These are phyloP conservation scores for Epinephelus malabaricus DNA, from an alignment of 2,797 vertebrate species.

Conservation along the genomic window DNA sequence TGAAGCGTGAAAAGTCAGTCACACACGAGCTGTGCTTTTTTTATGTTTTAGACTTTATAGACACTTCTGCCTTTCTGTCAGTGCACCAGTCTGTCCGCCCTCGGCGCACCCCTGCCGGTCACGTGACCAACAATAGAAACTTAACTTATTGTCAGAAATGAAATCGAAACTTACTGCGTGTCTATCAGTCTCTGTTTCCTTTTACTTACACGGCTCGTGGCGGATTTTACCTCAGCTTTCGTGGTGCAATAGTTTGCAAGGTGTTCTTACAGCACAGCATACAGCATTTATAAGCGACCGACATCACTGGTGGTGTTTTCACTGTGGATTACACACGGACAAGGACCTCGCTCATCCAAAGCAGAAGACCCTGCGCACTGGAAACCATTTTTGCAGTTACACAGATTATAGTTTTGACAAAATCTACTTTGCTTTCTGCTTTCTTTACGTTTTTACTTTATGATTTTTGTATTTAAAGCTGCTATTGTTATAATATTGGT, in stretches of 20 bases:
- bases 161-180: constrained; percentile 78
- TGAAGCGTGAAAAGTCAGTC: neutral
- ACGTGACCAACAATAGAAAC: constrained; percentile 68
- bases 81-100: rapidly evolving
- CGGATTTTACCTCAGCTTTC: neutral
- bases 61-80: neutral
- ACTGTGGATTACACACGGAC: neutral
- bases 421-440: neutral
- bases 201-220: rapidly evolving
- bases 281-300: constrained; percentile 17
- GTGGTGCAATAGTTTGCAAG: neutral
- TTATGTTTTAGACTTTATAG: neutral
- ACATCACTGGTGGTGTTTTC: neutral
- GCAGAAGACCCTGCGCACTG: neutral
- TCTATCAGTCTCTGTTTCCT: rapidly evolving
- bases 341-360: neutral
- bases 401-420: neutral
- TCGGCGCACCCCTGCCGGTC: neutral
- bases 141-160: constrained; percentile 54
- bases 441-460: rapidly evolving
- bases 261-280: neutral
- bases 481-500: neutral
- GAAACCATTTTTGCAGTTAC: neutral
- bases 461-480: neutral
- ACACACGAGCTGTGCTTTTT: neutral